phyloP scores from a whole-genome alignment of 2,113 vertebrate species.

The Corythaeola cristata region DNA sequence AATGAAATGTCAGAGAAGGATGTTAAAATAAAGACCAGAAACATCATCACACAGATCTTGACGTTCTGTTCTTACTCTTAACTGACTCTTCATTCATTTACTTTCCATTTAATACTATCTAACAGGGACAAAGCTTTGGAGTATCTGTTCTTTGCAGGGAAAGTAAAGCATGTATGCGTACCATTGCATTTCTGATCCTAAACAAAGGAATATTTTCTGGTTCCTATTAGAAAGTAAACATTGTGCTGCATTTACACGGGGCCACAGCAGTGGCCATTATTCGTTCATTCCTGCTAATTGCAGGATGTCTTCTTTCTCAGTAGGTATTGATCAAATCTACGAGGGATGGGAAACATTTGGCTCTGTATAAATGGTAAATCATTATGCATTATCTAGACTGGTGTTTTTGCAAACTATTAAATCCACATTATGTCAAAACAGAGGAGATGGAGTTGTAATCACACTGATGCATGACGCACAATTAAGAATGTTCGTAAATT shows the following conservation, averaged over 20 bases:
- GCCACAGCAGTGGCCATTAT: background rate
- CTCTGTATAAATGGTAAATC: background rate
- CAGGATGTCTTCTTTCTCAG: background rate
- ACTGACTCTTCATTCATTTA: background rate
- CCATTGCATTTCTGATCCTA: background rate
- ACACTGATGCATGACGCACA: background rate
- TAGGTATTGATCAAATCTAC: background rate
- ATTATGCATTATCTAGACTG: background rate
- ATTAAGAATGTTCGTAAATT: slow-evolving; percentile 24
- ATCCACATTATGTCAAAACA: background rate
- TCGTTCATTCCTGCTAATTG: background rate
- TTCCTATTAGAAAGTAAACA: background rate
- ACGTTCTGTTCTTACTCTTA: background rate
- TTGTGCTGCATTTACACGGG: background rate
- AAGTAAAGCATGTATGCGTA: background rate
- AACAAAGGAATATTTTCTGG: background rate
- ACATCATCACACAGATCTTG: background rate
- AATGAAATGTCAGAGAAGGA: background rate
- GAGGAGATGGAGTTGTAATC: slow-evolving; percentile 21
- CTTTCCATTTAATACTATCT: background rate
- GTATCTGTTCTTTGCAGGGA: background rate
- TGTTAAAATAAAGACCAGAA: background rate
- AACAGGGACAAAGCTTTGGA: background rate
- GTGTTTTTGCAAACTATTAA: background rate
- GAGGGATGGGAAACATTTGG: background rate